Base-by-base conservation (phyloP, 1,140 invertebrate genomes). In the Leptinotarsa lineolata region DNA sequence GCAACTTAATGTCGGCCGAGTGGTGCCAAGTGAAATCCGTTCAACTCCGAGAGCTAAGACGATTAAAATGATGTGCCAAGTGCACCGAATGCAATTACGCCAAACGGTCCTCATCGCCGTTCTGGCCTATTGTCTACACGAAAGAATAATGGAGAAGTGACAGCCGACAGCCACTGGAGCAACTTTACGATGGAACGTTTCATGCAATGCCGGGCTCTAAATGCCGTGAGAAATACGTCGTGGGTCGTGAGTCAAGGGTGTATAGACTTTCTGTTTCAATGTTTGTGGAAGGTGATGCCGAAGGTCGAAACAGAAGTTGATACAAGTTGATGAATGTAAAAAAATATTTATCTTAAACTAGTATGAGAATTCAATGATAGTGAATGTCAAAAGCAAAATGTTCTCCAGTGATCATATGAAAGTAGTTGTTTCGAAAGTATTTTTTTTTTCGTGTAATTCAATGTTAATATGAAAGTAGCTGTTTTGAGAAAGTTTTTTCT, bases 21-120 rank as follows among this genome's bases (percentile, higher is more conserved):
- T 18, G 48, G n/a, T 54, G 48, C 48, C 48, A 54, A 54, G 15
- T 54, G n/a, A 18, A 54, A 54, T 54, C n/a, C n/a, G n/a, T 54
- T 54, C 48, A 54, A 15, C 48, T 54, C 48, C 30, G 8, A 54
- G 6, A 15, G 48, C 48, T 54, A 54, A 54, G 48, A 54, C 48
- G 48, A 54, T 54, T 54, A 54, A 54, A 16, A 54, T 54, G 48
- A 54, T 18, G 48, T 54, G 48, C 48, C 48, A 18, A 54, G 48
- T 54, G 48, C 48, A 54, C 48, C 48, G n/a, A 54, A 54, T 54
- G 48, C 48, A 54, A 54, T 54, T 54, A 54, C n/a, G 48, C n/a
- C 48, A 54, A 54, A 54, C 48, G 48, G 48, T 54, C 48, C 48
- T 54, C 48, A 54, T 54, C 48, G 48, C 48, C 48, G 15, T 54